phyloP scores from a whole-genome alignment of 2,797 vertebrate species.

The Pachyuromys duprasi region DNA sequence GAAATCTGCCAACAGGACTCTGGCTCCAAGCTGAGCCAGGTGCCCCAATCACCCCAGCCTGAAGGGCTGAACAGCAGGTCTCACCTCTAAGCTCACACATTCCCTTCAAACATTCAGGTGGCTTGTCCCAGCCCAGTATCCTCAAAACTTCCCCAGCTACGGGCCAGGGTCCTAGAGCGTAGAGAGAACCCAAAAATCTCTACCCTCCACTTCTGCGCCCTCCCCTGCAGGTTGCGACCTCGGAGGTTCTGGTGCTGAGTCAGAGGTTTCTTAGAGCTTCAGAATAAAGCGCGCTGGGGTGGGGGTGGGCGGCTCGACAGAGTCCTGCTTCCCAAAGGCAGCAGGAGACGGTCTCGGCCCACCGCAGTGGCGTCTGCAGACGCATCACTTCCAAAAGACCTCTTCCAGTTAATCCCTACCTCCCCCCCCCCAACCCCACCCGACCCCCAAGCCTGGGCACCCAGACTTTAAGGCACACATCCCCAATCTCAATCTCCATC shows the following conservation, averaged over 20 bases:
- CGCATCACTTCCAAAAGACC: background rate
- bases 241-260: conserved; percentile 66
- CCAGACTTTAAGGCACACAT: conserved; percentile 22
- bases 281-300: background rate
- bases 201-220: background rate
- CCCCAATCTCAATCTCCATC: background rate
- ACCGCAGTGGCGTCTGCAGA: background rate
- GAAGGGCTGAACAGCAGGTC: background rate
- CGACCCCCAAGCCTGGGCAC: background rate
- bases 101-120: background rate
- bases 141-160: background rate
- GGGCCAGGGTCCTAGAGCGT: background rate
- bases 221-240: background rate
- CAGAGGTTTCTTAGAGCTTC: conserved; percentile 57
- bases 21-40: background rate
- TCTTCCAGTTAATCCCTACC: background rate
- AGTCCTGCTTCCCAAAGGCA: background rate
- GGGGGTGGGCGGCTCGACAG: background rate
- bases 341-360: background rate
- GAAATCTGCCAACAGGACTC: background rate
- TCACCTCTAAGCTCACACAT: background rate
- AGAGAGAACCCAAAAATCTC: background rate
- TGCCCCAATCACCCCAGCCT: background rate
- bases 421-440: background rate
- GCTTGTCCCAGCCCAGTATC: background rate